These are phyloP conservation scores for Moxostoma hubbsi DNA, from an alignment of 2,797 vertebrate species.

Conservation along the genomic window DNA sequence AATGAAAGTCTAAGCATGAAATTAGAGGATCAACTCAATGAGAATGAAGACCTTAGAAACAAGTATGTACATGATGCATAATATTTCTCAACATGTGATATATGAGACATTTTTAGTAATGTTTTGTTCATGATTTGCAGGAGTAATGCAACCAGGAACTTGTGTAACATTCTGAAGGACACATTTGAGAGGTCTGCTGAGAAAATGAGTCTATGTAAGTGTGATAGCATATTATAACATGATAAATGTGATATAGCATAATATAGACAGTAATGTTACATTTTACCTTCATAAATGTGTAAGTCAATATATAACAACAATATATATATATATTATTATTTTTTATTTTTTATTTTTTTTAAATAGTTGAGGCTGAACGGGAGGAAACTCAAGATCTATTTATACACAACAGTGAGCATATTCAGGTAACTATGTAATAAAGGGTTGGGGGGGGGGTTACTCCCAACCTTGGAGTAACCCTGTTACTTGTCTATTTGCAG, in stretches of 20 bases:
- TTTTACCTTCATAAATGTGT: too few relatives aligned
- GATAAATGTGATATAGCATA: too few relatives aligned
- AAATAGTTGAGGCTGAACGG: constrained; percentile 89
- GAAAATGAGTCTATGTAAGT: constrained; percentile 86
- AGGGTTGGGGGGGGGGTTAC: too few relatives aligned
- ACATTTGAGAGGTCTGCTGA: constrained; percentile 79
- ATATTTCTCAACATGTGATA: background rate
- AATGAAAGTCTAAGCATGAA: constrained; percentile 91
- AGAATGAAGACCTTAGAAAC: constrained; percentile 82
- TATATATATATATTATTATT: constrained; percentile 27
- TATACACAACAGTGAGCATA: constrained; percentile 78
- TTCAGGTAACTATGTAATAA: constrained; percentile 78
- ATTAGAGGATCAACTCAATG: constrained; percentile 87
- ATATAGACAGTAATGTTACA: too few relatives aligned
- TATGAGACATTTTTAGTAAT: background rate
- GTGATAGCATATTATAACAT: background rate
- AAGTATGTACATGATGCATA: constrained; percentile 78
- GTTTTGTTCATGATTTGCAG: constrained; percentile 69
- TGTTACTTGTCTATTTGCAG: constrained; percentile 71
- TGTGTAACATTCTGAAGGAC: constrained; percentile 91
- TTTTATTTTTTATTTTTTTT: constrained; percentile 36
- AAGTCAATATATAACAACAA: background rate
- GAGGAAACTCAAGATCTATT: constrained; percentile 88
- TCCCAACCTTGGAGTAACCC: too few relatives aligned
- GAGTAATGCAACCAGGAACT: constrained; percentile 83